phyloP scores from a whole-genome alignment of 2,113 vertebrate genomes.

The Hippocampus guttulatus region DNA sequence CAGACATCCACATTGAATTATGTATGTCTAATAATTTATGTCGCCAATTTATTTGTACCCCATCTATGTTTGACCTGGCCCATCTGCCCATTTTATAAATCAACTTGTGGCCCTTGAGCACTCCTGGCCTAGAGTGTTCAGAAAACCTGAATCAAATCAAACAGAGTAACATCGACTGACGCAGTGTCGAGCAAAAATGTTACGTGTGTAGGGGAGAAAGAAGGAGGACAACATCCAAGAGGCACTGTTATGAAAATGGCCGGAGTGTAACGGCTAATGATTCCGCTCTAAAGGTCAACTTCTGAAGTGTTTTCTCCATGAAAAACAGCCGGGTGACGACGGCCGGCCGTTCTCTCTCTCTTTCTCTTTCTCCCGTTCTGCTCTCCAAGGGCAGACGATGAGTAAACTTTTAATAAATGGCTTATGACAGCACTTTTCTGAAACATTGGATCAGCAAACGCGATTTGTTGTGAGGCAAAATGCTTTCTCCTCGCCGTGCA shows the following conservation, averaged over 20 bases:
- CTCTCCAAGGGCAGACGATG: constrained; percentile 8
- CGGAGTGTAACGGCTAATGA: constrained; percentile 18
- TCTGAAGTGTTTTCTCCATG: constrained; percentile 22
- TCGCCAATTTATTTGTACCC: too few species aligned
- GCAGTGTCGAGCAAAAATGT: not conserved
- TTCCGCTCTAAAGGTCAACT: constrained; percentile 41
- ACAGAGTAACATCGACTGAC: not conserved
- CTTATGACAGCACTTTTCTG: constrained; percentile 17
- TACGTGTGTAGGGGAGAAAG: not conserved
- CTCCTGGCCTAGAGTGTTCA: not conserved
- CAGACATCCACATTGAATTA: too few species aligned
- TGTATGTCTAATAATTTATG: too few species aligned
- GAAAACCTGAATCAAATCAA: not conserved
- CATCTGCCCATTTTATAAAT: not conserved
- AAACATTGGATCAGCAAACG: constrained; percentile 6
- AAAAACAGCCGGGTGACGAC: constrained; percentile 25
- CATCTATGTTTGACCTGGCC: too few species aligned
- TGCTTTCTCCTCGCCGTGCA: not conserved
- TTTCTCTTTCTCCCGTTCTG: not conserved
- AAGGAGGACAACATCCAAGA: not conserved
- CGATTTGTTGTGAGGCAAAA: not conserved
- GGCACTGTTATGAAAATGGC: constrained; percentile 3
- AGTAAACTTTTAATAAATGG: constrained; percentile 18
- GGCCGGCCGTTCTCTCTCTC: constrained; percentile 4
- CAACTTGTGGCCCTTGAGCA: not conserved